Evolutionary conservation across 2,113 vertebrate species (phyloP), one percentile per base, ranked within the genome.

Genomic region (Nannobrachium achirus): DNA sequence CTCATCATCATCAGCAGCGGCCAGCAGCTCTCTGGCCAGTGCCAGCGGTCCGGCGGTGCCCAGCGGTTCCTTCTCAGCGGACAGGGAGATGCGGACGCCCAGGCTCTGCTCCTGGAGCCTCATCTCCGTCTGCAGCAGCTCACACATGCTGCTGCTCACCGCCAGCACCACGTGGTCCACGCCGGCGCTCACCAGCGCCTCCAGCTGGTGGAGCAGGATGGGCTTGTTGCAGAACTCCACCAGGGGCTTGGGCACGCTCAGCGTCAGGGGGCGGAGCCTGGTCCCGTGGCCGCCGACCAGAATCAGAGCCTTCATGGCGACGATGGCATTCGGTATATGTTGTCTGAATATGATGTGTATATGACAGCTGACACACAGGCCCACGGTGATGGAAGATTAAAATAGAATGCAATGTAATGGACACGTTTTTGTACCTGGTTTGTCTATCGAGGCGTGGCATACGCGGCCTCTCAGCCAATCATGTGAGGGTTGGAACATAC

Each of bases 221-320:
- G 97, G 96, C 69, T 97, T 98, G 89, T 98, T 98, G 89, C 96
- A 98, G 91, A 98, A 98, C 19, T 98, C 96, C 82, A 98, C 97
- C 73, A 98, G 89, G 0, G 96, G 97, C 82, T 98, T 98, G 45
- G 97, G 96, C n/a, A 93, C 94, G 45, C 96, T 98, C 69, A 98
- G 93, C 1, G 97, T 98, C 70, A 98, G 92, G 1, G 97, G 96
- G 15, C 97, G 91, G 61, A 98, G 86, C 69, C 97, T 91, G 4
- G 97, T 98, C 71, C 97, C 97, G 6, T 96, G 98, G n/a, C 97
- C 97, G 0, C 97, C 97, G 0, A 98, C 97, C 65, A 98, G 87
- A 78, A 98, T 98, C 73, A 98, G 87, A 16, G 97, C 97, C 88
- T 97, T 98, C 97, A 98, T 97, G 6, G 25, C 6, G 6, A 4